Evolutionary conservation across 2,113 vertebrate genomes (phyloP).

Genomic region (Chaetodon auriga): DNA sequence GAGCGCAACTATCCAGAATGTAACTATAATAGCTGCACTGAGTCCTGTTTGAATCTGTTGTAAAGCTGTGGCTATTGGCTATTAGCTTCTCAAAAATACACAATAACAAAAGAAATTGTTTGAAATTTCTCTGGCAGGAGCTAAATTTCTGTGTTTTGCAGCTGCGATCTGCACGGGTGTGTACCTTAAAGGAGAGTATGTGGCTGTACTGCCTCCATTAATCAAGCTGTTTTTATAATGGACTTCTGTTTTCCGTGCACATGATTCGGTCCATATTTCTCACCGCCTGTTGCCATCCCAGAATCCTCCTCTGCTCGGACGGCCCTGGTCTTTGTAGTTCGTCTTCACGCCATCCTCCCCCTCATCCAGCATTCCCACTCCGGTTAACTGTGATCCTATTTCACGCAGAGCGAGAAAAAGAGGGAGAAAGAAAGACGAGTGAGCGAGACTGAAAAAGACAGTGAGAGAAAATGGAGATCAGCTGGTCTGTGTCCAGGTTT

Average conservation of each 20-base stretch:
- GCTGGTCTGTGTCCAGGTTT: constrained; percentile 53
- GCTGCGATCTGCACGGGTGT: no score
- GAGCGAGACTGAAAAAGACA: constrained; percentile 5
- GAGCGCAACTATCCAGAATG: background rate
- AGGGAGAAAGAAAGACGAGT: background rate
- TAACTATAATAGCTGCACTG: no score
- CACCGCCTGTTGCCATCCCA: background rate
- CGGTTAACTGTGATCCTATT: constrained; percentile 51
- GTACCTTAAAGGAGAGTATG: no score
- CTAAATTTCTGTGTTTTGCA: background rate
- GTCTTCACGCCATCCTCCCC: constrained; percentile 1
- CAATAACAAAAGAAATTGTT: background rate
- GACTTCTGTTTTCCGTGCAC: background rate
- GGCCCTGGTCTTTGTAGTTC: background rate
- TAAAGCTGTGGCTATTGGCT: background rate
- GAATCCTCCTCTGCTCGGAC: constrained; percentile 29
- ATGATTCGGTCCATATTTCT: background rate
- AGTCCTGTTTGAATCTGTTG: background rate
- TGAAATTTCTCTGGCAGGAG: background rate
- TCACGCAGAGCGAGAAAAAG: constrained; percentile 44
- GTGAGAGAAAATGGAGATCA: background rate
- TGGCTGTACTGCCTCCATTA: background rate
- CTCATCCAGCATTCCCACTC: constrained; percentile 35
- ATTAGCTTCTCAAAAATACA: no score
- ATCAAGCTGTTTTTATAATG: background rate